These are phyloP conservation scores for Craniophora ligustri DNA, from an alignment of 2,888 invertebrate genomes.

Conservation along the genomic window DNA sequence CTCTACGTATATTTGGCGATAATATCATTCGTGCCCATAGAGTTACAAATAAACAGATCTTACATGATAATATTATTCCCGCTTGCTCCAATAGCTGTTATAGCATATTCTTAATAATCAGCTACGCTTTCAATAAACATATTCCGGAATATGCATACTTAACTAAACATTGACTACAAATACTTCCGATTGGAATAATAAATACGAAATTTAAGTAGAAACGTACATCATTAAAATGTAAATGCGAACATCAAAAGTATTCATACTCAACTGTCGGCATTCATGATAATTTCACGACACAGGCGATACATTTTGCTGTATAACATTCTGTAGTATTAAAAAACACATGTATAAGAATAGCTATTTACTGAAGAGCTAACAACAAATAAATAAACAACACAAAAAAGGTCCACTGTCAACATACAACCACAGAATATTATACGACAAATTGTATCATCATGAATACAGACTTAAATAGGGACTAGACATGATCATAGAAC, in stretches of 20 bases:
- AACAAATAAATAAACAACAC: conserved; percentile 8
- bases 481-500: conserved; percentile 79
- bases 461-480: conserved; percentile 57
- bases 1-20: too few relatives aligned
- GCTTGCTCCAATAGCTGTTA: conserved; percentile 32
- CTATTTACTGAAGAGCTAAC: conserved; percentile 6
- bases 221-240: conserved; percentile 30
- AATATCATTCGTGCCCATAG: not conserved
- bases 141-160: conserved; percentile 49
- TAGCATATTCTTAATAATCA: conserved; percentile 45
- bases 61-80: conserved; percentile 12
- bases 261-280: conserved; percentile 35
- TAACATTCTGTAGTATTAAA: not conserved
- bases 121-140: conserved; percentile 42
- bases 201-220: conserved; percentile 27
- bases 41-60: not conserved
- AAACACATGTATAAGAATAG: not conserved
- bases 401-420: not conserved
- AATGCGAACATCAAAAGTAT: conserved; percentile 45
- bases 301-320: conserved; percentile 7
- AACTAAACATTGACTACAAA: conserved; percentile 41
- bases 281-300: conserved; percentile 11
- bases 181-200: conserved; percentile 48
- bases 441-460: conserved; percentile 36
- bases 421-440: conserved; percentile 5